A percentile compares a stretch with the other conserved stretches of the same genome.
Evolutionary conservation across 2,888 invertebrate species (phyloP).

Genomic region (Parasteatoda lunata): DNA sequence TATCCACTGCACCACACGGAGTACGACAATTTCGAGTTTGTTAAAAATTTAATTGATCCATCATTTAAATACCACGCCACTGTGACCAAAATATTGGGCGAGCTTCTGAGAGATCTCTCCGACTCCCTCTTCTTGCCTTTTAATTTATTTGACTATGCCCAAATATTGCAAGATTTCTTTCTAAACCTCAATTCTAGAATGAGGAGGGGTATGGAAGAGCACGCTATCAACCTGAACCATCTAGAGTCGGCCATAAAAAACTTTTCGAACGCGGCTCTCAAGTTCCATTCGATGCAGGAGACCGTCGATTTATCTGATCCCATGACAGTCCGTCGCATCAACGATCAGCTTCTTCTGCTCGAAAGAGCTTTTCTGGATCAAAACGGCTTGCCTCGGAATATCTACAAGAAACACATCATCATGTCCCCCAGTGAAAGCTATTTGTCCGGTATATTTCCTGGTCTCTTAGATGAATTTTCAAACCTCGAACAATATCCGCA

Average conservation of each 20-base stretch:
- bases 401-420: slow-evolving; percentile 59
- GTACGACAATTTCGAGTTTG: slow-evolving; percentile 75
- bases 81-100: slow-evolving; percentile 73
- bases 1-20: slow-evolving; percentile 75
- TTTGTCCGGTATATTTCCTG: slow-evolving; percentile 68
- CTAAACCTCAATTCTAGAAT: slow-evolving; percentile 38
- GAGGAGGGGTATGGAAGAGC: slow-evolving; percentile 36
- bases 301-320: slow-evolving; percentile 70
- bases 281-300: slow-evolving; percentile 70
- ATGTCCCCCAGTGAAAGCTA: slow-evolving; percentile 56
- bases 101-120: slow-evolving; percentile 74
- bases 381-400: slow-evolving; percentile 69
- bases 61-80: slow-evolving; percentile 72
- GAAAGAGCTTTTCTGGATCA: slow-evolving; percentile 71
- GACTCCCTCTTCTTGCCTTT: slow-evolving; percentile 75
- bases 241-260: slow-evolving; percentile 69
- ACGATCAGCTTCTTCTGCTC: slow-evolving; percentile 70
- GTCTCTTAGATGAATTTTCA: slow-evolving; percentile 69
- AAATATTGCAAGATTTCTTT: slow-evolving; percentile 70
- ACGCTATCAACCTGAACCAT: slow-evolving; percentile 51
- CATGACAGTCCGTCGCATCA: slow-evolving; percentile 70
- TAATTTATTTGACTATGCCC: slow-evolving; percentile 73
- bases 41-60: slow-evolving; percentile 72
- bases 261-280: slow-evolving; percentile 69
- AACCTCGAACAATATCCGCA: slow-evolving; percentile 47